A percentile compares a stretch with the other conserved stretches of the same genome.
Evolutionary conservation across 2,113 vertebrate species (phyloP).

Genomic region (Andinoacara biseriatus): DNA sequence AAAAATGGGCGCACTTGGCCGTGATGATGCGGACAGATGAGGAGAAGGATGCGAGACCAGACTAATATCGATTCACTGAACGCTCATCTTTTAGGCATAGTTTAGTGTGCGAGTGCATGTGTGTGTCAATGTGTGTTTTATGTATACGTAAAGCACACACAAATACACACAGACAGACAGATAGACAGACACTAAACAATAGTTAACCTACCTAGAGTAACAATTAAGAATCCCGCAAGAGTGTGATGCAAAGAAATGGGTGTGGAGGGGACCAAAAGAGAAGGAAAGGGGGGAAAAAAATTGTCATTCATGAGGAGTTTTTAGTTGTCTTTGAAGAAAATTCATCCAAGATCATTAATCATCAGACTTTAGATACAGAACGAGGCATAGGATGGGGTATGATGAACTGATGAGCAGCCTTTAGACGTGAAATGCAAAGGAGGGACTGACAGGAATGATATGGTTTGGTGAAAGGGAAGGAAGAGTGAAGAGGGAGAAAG

Average conservation of each 20-base stretch:
- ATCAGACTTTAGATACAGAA: constrained; percentile 69
- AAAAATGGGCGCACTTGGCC: constrained; percentile 57
- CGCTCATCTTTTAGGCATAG: constrained; percentile 53
- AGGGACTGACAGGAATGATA: constrained; percentile 60
- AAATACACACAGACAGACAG: constrained; percentile 82
- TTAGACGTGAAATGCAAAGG: constrained; percentile 41
- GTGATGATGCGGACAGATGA: constrained; percentile 39
- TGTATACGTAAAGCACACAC: constrained; percentile 81
- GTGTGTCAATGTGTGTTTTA: constrained; percentile 79
- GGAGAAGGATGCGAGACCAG: constrained; percentile 41
- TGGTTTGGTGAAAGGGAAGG: constrained; percentile 45
- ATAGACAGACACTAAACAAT: constrained; percentile 82
- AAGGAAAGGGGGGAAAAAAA: constrained; percentile 69
- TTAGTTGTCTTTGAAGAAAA: constrained; percentile 73
- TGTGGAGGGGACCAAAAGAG: constrained; percentile 77
- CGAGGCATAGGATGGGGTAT: constrained; percentile 41
- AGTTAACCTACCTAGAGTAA: constrained; percentile 83
- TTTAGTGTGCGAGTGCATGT: constrained; percentile 70
- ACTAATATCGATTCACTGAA: constrained; percentile 47
- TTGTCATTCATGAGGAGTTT: constrained; percentile 73
- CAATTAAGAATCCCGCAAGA: constrained; percentile 82
- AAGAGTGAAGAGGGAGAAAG: constrained; percentile 47
- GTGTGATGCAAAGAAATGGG: constrained; percentile 80
- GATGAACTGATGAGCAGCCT: constrained; percentile 47
- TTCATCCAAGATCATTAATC: constrained; percentile 76